Evolutionary conservation across 2,888 invertebrate genomes (phyloP).

Genomic region (Ophonus ardosiacus): DNA sequence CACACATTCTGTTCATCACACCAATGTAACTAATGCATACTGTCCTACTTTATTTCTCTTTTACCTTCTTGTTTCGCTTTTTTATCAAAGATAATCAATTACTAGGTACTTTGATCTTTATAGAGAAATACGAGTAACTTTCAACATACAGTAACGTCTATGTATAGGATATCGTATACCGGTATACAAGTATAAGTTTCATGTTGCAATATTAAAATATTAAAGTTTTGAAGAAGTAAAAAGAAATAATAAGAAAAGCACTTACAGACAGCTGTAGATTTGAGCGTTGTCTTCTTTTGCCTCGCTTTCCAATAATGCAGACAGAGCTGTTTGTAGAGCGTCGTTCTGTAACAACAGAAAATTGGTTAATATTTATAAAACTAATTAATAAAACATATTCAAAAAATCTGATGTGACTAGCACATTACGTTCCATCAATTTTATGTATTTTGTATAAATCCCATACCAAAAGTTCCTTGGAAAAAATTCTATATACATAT

Average conservation of each 20-base stretch:
- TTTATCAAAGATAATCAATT: not conserved
- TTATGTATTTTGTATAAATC: too few relatives aligned
- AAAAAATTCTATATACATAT: too few relatives aligned
- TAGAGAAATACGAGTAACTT: not conserved
- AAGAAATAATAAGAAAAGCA: conserved; percentile 69
- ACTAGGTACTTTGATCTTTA: not conserved
- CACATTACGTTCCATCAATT: too few relatives aligned
- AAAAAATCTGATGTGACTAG: too few relatives aligned
- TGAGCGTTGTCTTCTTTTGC: conserved; percentile 76
- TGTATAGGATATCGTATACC: too few relatives aligned
- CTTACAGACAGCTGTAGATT: conserved; percentile 81
- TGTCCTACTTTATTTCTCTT: not conserved
- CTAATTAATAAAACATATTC: not conserved
- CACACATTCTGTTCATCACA: not conserved
- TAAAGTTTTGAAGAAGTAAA: not conserved
- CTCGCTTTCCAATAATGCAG: conserved; percentile 82
- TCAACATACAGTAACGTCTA: too few relatives aligned
- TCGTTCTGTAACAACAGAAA: conserved; percentile 57
- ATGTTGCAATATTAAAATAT: not conserved
- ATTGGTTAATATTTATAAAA: not conserved
- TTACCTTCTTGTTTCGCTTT: not conserved
- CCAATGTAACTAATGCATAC: not conserved
- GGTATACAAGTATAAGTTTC: too few relatives aligned
- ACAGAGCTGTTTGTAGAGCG: conserved; percentile 81
- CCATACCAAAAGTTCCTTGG: too few relatives aligned